Base-by-base conservation (phyloP, 64 coral and sea anemone genomes). In the Platygyra sinensis region DNA sequence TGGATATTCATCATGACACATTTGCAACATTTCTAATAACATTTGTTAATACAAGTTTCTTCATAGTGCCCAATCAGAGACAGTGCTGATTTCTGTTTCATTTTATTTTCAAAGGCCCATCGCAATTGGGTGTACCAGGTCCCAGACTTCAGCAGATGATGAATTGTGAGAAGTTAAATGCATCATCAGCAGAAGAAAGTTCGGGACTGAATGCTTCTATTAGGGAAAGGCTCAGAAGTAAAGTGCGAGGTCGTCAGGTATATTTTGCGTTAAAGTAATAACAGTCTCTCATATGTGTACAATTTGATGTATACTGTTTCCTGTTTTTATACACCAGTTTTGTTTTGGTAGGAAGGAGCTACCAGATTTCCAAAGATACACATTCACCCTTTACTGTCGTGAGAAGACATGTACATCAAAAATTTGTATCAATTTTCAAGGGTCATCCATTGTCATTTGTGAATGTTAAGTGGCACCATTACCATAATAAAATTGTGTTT, bases 161-260 rank as follows among this genome's bases (percentile, higher is more conserved):
- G 59, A 91, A 87, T 52, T 77, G 71, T 79, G 85, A 54, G 8
- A 88, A 73, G 78, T 61, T 93, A 8, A 85, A 91, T 32, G 72
- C 92, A 22, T 90, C 94, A 46, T 78, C 76, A 1, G 67, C 91
- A 31, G 79, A 87, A 18, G 91, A 86, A 27, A 96, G 94, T 57
- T 76, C 87, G 65, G 95, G 93, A 72, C 80, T 98, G 16, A 98
- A 98, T 93, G 93, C 96, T 20, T 98, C 96, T 5, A 98, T 98
- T 0, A 92, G 96, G 62, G 96, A 98, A 79, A 86, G 96, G 77
- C 76, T 98, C 1, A 84, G 96, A 36, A 98, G 94, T 80, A 98
- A 98, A 98, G 96, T 98, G 22, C 72, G 96, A 52, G 96, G 96
- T 16, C 89, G 87, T 24, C 93, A 98, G 96, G 96, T 94, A 88